Conservation (phyloP, 2,797 vertebrate genomes). For the Manis crassicaudata region DNA sequence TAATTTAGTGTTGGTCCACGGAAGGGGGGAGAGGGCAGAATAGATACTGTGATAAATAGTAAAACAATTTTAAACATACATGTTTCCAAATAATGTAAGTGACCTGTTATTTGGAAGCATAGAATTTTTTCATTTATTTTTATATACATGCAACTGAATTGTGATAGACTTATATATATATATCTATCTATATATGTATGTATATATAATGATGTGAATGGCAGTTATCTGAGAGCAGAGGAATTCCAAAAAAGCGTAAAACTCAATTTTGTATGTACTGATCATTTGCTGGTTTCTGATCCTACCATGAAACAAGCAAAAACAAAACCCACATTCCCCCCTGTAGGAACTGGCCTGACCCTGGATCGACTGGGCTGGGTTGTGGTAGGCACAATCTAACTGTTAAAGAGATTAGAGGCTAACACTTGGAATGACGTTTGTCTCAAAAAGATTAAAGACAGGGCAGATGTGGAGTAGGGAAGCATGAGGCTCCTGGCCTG, state of each 20-base stretch:
- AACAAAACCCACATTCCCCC: too few species aligned
- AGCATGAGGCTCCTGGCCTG: too few species aligned
- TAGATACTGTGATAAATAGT: not conserved
- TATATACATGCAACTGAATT: not conserved
- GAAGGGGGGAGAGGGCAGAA: not conserved
- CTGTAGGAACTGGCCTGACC: too few species aligned
- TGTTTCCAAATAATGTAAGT: not conserved
- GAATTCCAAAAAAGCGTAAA: not conserved
- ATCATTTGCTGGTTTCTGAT: not conserved
- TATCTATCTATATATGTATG: too few species aligned
- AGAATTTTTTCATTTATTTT: not conserved
- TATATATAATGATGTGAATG: not conserved
- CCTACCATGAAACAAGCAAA: not conserved
- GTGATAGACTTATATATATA: not conserved
- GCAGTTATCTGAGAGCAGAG: not conserved
- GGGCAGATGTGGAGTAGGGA: too few species aligned
- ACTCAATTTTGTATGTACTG: not conserved
- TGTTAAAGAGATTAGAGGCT: too few species aligned
- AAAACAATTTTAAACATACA: not conserved
- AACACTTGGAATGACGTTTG: too few species aligned
- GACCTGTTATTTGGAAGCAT: not conserved
- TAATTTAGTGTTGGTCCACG: not conserved
- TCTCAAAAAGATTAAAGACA: too few species aligned
- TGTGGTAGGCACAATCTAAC: too few species aligned
- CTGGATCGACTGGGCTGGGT: too few species aligned